A percentile compares a stretch with the other conserved stretches of the same genome.
These are phyloP conservation scores for Trididemnum miniatum DNA, from an alignment of 23 tunicate genomes.

Conservation along the genomic window DNA sequence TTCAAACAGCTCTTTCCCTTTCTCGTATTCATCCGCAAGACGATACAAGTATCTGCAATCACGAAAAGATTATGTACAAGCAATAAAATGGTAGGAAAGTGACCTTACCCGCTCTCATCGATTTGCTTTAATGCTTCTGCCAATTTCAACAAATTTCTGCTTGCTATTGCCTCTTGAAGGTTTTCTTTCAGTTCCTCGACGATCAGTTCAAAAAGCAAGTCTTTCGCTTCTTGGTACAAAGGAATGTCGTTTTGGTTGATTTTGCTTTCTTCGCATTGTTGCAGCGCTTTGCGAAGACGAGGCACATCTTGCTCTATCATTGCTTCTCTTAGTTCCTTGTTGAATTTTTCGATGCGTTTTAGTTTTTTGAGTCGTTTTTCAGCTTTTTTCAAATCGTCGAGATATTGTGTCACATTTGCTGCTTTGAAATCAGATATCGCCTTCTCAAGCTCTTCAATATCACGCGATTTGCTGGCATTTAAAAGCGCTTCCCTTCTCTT, in stretches of 20 bases:
- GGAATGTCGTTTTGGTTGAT: slow-evolving; percentile 18
- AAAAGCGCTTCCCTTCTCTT: not conserved
- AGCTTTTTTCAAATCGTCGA: slow-evolving; percentile 3
- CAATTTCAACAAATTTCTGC: slow-evolving; percentile 17
- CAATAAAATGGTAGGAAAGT: not conserved
- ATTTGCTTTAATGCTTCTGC: slow-evolving; percentile 27
- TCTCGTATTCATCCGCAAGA: slow-evolving; percentile 18
- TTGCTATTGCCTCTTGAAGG: not conserved
- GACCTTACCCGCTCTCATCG: slow-evolving; percentile 34
- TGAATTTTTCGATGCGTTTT: slow-evolving; percentile 35
- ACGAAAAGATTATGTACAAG: not conserved
- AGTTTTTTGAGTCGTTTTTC: slow-evolving; percentile 22
- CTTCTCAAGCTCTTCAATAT: slow-evolving; percentile 15
- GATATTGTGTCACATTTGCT: slow-evolving; percentile 26
- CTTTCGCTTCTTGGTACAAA: slow-evolving; percentile 14
- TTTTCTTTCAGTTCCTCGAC: slow-evolving; percentile 26
- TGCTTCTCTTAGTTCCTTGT: slow-evolving; percentile 12
- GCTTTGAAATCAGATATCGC: slow-evolving; percentile 39
- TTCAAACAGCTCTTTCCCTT: slow-evolving; percentile 25
- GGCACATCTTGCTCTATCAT: slow-evolving; percentile 14
- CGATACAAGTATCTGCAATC: not conserved
- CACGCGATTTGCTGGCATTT: slow-evolving; percentile 5
- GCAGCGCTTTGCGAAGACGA: slow-evolving; percentile 5
- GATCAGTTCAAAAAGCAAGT: slow-evolving; percentile 15
- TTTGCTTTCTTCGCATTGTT: slow-evolving; percentile 19